A percentile compares a stretch with the other conserved stretches of the same genome.
phyloP scores from a whole-genome alignment of 2,888 invertebrate species.

The Agriopis leucophaearia region DNA sequence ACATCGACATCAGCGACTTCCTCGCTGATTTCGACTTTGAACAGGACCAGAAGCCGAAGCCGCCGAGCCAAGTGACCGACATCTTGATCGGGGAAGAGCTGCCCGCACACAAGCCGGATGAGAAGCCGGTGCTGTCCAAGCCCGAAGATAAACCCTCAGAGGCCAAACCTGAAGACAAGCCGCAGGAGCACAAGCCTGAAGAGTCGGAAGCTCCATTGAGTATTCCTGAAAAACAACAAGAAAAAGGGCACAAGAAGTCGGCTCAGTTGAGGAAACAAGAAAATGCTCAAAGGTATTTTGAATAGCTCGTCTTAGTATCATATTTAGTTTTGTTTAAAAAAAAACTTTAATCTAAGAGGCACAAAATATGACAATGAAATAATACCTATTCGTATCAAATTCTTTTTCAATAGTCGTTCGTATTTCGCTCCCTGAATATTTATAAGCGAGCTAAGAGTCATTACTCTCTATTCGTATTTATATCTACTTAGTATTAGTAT shows the following conservation, averaged over 20 bases:
- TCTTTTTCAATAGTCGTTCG: neutral
- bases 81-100: constrained; percentile 15
- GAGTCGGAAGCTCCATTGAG: constrained; percentile 27
- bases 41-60: constrained; percentile 55
- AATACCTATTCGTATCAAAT: neutral
- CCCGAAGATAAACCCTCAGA: constrained; percentile 34
- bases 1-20: constrained; percentile 74
- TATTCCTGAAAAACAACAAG: constrained; percentile 27
- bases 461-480: too few relatives aligned
- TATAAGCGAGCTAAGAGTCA: too few relatives aligned
- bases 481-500: too few relatives aligned
- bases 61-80: constrained; percentile 34
- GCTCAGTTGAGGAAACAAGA: constrained; percentile 69
- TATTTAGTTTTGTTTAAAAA: too few relatives aligned
- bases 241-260: constrained; percentile 67
- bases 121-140: constrained; percentile 40
- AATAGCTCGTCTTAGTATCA: neutral
- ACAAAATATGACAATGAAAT: too few relatives aligned
- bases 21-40: constrained; percentile 66
- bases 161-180: constrained; percentile 12
- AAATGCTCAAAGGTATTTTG: constrained; percentile 72
- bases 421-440: too few relatives aligned
- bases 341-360: too few relatives aligned
- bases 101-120: constrained; percentile 38
- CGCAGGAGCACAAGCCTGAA: constrained; percentile 33